These are phyloP conservation scores for Acanthosepion esculentum DNA, from an alignment of 2,888 invertebrate genomes.

Conservation along the genomic window DNA sequence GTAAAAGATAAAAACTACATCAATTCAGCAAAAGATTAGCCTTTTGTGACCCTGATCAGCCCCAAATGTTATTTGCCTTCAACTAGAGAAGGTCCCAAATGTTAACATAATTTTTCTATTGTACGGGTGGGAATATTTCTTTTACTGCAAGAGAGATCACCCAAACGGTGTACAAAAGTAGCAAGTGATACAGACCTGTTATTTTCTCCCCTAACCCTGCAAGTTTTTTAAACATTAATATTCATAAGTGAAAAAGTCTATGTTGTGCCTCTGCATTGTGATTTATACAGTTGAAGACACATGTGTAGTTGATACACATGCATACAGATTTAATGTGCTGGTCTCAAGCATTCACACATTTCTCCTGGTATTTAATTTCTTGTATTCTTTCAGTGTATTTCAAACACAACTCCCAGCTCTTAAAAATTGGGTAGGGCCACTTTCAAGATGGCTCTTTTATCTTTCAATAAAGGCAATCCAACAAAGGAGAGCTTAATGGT, in stretches of 20 bases:
- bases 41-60: background rate
- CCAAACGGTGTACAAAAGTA: background rate
- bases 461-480: conserved; percentile 22
- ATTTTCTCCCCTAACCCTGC: background rate
- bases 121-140: conserved; percentile 10
- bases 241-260: background rate
- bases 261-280: background rate
- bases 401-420: background rate
- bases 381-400: conserved; percentile 6
- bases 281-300: background rate
- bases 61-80: background rate
- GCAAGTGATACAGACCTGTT: background rate
- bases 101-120: background rate
- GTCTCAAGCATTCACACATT: background rate
- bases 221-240: background rate
- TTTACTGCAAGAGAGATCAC: background rate
- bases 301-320: background rate
- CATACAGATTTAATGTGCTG: background rate
- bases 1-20: background rate
- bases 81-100: background rate
- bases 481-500: conserved; percentile 15
- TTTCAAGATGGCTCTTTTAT: conserved; percentile 33
- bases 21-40: background rate
- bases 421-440: conserved; percentile 4
- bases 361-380: background rate